phyloP scores from a whole-genome alignment of 2,113 vertebrate species.

The Gopherus flavomarginatus region DNA sequence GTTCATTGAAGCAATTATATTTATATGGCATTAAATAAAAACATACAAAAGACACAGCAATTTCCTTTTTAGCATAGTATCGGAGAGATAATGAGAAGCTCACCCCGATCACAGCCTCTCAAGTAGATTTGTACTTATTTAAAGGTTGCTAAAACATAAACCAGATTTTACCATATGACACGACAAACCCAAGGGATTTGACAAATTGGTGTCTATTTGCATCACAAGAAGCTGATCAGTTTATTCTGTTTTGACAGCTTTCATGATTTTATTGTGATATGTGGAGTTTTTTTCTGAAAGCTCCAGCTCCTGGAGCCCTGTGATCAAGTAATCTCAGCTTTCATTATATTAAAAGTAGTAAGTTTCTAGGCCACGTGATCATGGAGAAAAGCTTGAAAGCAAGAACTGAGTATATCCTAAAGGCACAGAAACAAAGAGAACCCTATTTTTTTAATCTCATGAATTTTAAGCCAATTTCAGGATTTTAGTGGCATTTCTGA shows the following conservation, averaged over 20 bases:
- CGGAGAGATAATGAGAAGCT: constrained; percentile 12
- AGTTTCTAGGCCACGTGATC: neutral
- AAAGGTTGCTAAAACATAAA: constrained; percentile 21
- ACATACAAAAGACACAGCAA: neutral
- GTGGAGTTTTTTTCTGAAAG: neutral
- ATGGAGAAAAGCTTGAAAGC: neutral
- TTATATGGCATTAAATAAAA: constrained; percentile 56
- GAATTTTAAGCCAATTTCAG: neutral
- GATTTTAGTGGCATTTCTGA: neutral
- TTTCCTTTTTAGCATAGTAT: constrained; percentile 1
- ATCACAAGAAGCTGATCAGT: constrained; percentile 52
- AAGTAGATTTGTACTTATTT: constrained; percentile 30
- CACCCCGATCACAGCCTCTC: neutral
- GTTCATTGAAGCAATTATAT: constrained; percentile 72
- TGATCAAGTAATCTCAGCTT: constrained; percentile 41
- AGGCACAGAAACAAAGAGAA: neutral
- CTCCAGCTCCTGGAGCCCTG: neutral
- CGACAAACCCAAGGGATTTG: constrained; percentile 28
- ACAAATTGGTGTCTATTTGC: constrained; percentile 60
- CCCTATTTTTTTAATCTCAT: neutral
- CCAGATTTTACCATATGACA: constrained; percentile 6
- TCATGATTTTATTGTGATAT: constrained; percentile 50
- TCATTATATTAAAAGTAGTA: neutral
- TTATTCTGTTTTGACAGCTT: constrained; percentile 53
- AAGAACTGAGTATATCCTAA: neutral